Conservation (phyloP, 2,113 vertebrate genomes). For the Phalacrocorax brasilianus region DNA sequence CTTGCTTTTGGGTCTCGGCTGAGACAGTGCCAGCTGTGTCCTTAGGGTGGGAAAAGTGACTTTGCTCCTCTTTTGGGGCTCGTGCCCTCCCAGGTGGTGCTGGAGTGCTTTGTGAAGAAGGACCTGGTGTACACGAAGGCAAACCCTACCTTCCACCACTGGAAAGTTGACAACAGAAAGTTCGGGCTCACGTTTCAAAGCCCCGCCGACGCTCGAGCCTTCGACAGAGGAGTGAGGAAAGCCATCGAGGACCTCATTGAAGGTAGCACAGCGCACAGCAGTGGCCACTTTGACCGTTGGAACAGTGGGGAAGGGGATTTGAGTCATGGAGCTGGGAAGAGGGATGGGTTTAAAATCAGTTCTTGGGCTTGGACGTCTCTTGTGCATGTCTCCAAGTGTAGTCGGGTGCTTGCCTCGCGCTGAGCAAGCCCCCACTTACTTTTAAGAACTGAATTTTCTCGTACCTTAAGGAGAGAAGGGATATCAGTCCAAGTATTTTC, state of each 20-base stretch:
- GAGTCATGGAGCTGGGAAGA: background rate
- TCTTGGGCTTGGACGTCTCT: background rate
- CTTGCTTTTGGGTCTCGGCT: background rate
- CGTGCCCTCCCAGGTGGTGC: slow-evolving; percentile 83
- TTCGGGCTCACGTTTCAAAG: slow-evolving; percentile 97
- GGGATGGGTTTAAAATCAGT: background rate
- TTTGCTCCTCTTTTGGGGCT: slow-evolving; percentile 45
- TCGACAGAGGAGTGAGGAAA: slow-evolving; percentile 96
- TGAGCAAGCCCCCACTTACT: background rate
- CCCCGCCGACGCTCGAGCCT: slow-evolving; percentile 94
- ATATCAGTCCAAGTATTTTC: background rate
- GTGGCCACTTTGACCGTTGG: background rate
- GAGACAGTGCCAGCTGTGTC: background rate
- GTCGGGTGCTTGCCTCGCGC: fast-evolving
- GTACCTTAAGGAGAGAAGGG: background rate
- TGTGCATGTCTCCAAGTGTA: fast-evolving
- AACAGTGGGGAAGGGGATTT: background rate
- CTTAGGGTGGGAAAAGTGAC: slow-evolving; percentile 43
- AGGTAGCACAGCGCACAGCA: slow-evolving; percentile 72
- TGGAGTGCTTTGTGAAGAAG: slow-evolving; percentile 96
- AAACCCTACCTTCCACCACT: slow-evolving; percentile 99
- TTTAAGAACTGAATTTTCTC: background rate
- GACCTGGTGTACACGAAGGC: slow-evolving; percentile 97
- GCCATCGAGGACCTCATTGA: slow-evolving; percentile 98
- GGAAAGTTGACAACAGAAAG: slow-evolving; percentile 95